Base-by-base conservation (phyloP, 1,140 invertebrate species). In the Phenacoccus solenopsis region DNA sequence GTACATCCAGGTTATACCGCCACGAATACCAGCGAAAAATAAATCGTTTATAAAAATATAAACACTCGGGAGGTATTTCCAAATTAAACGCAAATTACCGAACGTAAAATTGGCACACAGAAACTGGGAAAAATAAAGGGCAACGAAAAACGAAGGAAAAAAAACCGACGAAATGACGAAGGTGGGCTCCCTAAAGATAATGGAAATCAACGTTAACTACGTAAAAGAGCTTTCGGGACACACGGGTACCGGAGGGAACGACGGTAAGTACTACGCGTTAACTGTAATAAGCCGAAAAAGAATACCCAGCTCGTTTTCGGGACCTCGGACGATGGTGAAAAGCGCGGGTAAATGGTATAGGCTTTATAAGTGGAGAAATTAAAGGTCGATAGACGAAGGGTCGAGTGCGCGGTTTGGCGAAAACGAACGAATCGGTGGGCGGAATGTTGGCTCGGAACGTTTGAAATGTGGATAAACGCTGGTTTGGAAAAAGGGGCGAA, bases 371-470 rank as follows among this genome's bases (percentile, higher is more conserved):
- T n/a, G n/a, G n/a, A n/a, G 38, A 49, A 49, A 49, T 49, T 49
- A 49, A 49, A 49, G 38, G 12, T 49, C 38, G 38, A 16, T 49
- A 49, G 38, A 9, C 5, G 38, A 16, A 32, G 30, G 13, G 38
- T n/a, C 16, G 16, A 16, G 12, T 10, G 5, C 20, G 16, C 38
- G 38, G 38, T 49, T 49, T 49, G 5, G 38, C 7, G 22, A 64
- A 16, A 64, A 25, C 59, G 21, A 64, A 64, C 20, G 13, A 5
- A 20, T 64, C 25, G 59, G 59, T 64, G 59, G 59, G 59, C 59
- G 59, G 59, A 64, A 25, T 64, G 59, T 64, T 64, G 59, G 59
- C 59, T 64, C 21, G 59, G n/a, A n/a, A 64, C 59, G 59, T 64
- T 22, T 32, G 25, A 64, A 64, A 64, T 64, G 56, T 59, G 56